These are phyloP conservation scores for Melipona beecheii DNA, from an alignment of 2,888 invertebrate species.

Conservation along the genomic window DNA sequence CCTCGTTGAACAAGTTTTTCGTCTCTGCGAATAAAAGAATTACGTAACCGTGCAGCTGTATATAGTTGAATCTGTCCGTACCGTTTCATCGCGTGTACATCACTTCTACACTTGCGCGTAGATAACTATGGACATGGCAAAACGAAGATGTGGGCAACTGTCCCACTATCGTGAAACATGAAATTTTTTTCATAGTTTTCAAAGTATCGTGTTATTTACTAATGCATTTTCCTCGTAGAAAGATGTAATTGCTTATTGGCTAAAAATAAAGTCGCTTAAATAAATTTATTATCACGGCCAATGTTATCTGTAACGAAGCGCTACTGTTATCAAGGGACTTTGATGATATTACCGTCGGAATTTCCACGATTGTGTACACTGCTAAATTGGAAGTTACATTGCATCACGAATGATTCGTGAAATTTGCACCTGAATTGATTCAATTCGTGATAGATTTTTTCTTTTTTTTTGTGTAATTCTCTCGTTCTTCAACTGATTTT, in stretches of 20 bases:
- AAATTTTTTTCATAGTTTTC: too few relatives aligned
- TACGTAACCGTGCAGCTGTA: conserved; percentile 53
- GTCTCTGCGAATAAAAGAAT: conserved; percentile 36
- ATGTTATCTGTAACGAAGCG: neutral
- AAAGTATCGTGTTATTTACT: neutral
- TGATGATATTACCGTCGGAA: neutral
- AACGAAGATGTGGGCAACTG: neutral
- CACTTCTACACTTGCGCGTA: neutral
- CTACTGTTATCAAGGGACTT: neutral
- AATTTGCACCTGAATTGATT: neutral
- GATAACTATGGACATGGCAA: conserved; percentile 15
- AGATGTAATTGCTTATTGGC: neutral
- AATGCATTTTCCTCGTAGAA: neutral
- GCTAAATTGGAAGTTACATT: neutral
- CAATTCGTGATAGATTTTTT: neutral
- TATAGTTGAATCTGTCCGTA: conserved; percentile 23
- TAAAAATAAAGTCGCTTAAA: conserved; percentile 4
- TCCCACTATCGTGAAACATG: conserved; percentile 2
- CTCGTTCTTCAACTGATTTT: neutral
- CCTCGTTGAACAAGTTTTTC: neutral
- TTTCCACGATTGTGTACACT: neutral
- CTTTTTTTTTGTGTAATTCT: neutral
- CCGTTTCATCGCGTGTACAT: conserved; percentile 35
- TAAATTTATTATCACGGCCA: neutral
- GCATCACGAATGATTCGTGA: neutral